These are phyloP conservation scores for Eueremaeus valkanovi DNA, from an alignment of 2,888 invertebrate species.

Conservation along the genomic window DNA sequence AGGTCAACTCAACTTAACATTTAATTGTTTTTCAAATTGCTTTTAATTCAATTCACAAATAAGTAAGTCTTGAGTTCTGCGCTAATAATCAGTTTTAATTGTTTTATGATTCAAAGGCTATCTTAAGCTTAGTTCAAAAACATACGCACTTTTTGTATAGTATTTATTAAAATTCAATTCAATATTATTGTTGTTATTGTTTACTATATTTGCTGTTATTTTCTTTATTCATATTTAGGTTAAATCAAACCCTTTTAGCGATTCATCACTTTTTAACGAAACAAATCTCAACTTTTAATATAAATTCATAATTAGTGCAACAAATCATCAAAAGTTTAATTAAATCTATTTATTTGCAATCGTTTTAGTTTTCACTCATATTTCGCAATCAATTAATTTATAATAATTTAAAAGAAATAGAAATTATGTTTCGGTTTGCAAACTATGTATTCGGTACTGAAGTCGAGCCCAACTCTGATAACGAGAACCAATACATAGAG, in stretches of 20 bases:
- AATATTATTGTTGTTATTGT: background rate
- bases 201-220: too few relatives aligned
- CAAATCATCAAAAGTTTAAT: background rate
- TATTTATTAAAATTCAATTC: background rate
- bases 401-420: background rate
- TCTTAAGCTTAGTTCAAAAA: too few relatives aligned
- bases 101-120: too few relatives aligned
- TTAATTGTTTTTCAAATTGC: background rate
- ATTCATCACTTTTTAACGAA: background rate
- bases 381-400: background rate
- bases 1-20: background rate
- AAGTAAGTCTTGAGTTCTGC: too few relatives aligned
- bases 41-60: background rate
- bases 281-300: too few relatives aligned
- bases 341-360: too few relatives aligned
- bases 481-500: slow-evolving; percentile 19
- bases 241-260: background rate
- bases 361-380: slow-evolving; percentile 10
- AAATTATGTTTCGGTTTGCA: slow-evolving; percentile 11
- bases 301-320: too few relatives aligned
- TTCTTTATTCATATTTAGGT: too few relatives aligned
- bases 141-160: too few relatives aligned
- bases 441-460: slow-evolving; percentile 2
- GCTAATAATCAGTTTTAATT: too few relatives aligned
- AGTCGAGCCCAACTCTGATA: background rate